A percentile compares a stretch with the other conserved stretches of the same genome.
phyloP scores from a whole-genome alignment of 2,113 vertebrate genomes.

The Elachura formosa region DNA sequence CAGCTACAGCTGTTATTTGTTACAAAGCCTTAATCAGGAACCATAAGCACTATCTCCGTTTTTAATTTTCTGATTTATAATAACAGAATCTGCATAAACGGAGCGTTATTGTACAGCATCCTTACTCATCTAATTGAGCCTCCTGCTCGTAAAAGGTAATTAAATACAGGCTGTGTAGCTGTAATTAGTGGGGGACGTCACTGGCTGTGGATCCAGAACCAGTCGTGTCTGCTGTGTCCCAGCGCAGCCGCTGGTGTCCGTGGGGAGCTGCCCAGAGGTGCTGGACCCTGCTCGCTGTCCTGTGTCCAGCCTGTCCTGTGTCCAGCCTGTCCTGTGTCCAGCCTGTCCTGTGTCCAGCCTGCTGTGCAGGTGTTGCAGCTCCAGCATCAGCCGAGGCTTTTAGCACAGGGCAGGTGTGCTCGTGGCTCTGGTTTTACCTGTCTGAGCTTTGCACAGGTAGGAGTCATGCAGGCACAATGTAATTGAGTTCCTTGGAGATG shows the following conservation, averaged over 20 bases:
- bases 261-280: not conserved
- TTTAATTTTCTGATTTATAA: slow-evolving; percentile 19
- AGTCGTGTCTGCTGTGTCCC: not conserved
- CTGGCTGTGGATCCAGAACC: not conserved
- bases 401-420: not conserved
- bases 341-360: fast-evolving
- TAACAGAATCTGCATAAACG: not conserved
- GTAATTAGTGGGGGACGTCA: not conserved
- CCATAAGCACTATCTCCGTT: not conserved
- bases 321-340: not conserved
- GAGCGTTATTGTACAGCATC: not conserved
- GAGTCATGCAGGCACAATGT: not conserved
- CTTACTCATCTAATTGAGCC: slow-evolving; percentile 26
- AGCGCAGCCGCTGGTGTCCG: not conserved
- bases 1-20: not conserved
- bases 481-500: not conserved
- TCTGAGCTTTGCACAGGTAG: not conserved
- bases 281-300: fast-evolving
- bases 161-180: not conserved
- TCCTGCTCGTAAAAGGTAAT: slow-evolving; percentile 28
- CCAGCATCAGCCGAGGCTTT: fast-evolving
- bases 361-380: not conserved
- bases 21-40: not conserved
- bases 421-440: not conserved
- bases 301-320: no score